phyloP scores from a whole-genome alignment of 2,797 vertebrate genomes.

The Eutrigla gurnardus region DNA sequence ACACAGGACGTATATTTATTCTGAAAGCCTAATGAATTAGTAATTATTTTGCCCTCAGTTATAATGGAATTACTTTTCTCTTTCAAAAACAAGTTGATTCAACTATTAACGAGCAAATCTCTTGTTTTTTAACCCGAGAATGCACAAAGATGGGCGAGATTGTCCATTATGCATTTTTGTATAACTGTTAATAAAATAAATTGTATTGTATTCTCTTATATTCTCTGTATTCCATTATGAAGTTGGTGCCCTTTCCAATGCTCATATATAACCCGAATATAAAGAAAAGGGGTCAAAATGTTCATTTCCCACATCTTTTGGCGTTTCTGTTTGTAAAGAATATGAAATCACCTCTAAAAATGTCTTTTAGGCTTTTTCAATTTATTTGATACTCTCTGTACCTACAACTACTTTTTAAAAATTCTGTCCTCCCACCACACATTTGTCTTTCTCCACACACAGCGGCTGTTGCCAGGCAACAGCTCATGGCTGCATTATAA shows the following conservation, averaged over 20 bases:
- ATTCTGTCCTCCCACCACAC: slow-evolving; percentile 67
- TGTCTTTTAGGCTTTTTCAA: background rate
- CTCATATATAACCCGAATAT: background rate
- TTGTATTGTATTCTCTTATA: background rate
- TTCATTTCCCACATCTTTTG: background rate
- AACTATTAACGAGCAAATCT: background rate
- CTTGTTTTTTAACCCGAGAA: background rate
- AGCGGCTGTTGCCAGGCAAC: slow-evolving; percentile 78
- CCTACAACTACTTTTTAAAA: slow-evolving; percentile 40
- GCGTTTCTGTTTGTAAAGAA: background rate
- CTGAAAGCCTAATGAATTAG: slow-evolving; percentile 6
- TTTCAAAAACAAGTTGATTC: background rate
- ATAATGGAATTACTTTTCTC: background rate
- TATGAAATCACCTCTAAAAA: background rate
- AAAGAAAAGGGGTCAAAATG: background rate
- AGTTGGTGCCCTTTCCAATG: background rate
- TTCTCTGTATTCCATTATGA: background rate
- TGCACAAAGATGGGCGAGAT: background rate
- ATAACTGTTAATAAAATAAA: too few relatives aligned
- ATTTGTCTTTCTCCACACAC: slow-evolving; percentile 65
- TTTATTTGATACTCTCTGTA: slow-evolving; percentile 43
- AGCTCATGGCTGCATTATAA: slow-evolving; percentile 60
- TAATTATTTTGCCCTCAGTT: background rate
- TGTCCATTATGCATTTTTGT: background rate
- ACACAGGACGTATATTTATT: background rate